Evolutionary conservation across 2,113 vertebrate genomes (phyloP).

Genomic region (Clarias batrachus): DNA sequence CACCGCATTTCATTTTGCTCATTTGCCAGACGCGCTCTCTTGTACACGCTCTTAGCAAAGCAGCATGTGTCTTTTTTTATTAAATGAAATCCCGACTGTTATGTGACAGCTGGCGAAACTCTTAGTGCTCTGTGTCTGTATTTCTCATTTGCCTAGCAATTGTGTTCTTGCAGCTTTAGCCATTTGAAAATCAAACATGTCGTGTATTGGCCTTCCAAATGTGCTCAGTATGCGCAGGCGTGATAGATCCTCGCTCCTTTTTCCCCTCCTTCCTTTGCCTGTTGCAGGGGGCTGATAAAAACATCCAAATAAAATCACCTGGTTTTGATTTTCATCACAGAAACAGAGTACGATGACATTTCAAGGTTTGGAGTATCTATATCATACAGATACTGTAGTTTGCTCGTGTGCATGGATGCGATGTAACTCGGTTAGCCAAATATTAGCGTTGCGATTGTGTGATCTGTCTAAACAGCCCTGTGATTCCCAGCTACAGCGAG

Average conservation of each 20-base stretch:
- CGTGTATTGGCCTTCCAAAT: not conserved
- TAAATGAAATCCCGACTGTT: not conserved
- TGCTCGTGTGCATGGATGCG: not conserved
- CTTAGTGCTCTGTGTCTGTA: not conserved
- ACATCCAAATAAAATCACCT: not conserved
- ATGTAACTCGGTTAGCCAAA: not conserved
- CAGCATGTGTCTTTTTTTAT: not conserved
- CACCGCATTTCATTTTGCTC: not conserved
- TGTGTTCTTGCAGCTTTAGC: not conserved
- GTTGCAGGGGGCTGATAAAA: not conserved
- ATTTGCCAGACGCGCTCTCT: not conserved
- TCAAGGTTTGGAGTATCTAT: not conserved
- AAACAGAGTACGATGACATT: not conserved
- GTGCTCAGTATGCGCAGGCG: too few species aligned
- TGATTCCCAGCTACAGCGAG: conserved; percentile 1
- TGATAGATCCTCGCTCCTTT: not conserved
- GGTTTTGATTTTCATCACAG: not conserved
- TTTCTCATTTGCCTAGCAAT: not conserved
- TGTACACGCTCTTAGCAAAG: not conserved
- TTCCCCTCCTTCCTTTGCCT: not conserved
- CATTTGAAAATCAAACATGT: not conserved
- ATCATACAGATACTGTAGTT: not conserved
- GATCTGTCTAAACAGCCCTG: not conserved
- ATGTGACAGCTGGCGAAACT: not conserved
- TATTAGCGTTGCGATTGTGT: conserved; percentile 1